phyloP scores from a whole-genome alignment of 2,888 invertebrate species.

The Taphrorychus bicolor region DNA sequence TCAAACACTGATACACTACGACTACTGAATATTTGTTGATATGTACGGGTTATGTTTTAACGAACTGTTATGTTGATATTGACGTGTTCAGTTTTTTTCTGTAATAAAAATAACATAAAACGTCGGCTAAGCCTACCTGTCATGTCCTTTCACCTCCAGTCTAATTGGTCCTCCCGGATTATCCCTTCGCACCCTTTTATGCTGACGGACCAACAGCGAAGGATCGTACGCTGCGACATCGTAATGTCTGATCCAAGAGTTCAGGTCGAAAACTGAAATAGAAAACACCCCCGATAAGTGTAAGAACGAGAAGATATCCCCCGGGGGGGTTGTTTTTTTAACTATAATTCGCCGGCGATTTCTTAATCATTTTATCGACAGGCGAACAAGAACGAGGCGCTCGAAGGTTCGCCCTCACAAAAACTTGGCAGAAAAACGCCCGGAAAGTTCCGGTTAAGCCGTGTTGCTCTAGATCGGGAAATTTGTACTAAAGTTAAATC shows the following conservation, averaged over 20 bases:
- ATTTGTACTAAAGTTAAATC: conserved; percentile 6
- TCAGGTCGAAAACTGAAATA: conserved; percentile 65
- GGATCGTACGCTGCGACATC: conserved; percentile 80
- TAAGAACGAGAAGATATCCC: too few species aligned
- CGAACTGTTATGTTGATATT: too few species aligned
- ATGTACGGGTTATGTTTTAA: too few species aligned
- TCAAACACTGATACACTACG: too few species aligned
- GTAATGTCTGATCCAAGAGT: conserved; percentile 81
- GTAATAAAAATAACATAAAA: neutral
- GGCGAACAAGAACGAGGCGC: neutral
- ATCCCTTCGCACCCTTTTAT: conserved; percentile 59
- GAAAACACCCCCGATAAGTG: too few species aligned
- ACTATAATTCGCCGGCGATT: neutral
- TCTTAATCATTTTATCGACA: conserved; percentile 7
- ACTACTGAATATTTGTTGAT: too few species aligned
- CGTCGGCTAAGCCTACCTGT: conserved; percentile 63
- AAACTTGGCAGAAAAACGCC: neutral
- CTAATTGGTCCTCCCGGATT: conserved; percentile 59
- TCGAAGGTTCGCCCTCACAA: neutral
- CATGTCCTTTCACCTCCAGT: conserved; percentile 70
- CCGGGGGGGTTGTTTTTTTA: too few species aligned
- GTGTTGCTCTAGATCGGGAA: neutral
- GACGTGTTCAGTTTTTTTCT: too few species aligned
- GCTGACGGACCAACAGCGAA: conserved; percentile 58
- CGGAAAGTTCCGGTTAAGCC: conserved; percentile 1